A percentile compares a stretch with the other conserved stretches of the same genome.
These are phyloP conservation scores for Ochropleura leucogaster DNA, from an alignment of 2,888 invertebrate genomes.

Conservation along the genomic window DNA sequence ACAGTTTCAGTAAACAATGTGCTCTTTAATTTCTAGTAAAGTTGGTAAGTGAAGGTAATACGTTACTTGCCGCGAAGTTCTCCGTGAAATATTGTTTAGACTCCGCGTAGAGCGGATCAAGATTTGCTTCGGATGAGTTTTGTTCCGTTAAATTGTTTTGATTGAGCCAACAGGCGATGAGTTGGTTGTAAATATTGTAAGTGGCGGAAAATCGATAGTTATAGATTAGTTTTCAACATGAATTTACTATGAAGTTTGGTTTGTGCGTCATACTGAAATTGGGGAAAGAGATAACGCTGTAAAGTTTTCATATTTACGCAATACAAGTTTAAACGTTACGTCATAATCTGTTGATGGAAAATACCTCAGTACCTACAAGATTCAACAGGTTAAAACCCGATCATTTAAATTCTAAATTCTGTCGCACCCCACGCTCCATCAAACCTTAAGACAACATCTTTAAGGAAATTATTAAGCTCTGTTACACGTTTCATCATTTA, in stretches of 20 bases:
- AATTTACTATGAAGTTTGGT: constrained; percentile 39
- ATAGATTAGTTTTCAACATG: constrained; percentile 32
- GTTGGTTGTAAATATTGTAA: constrained; percentile 26
- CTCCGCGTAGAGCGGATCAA: constrained; percentile 46
- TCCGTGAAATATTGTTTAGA: constrained; percentile 62
- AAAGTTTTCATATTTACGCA: not conserved
- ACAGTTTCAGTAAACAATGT: constrained; percentile 74
- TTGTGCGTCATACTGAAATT: constrained; percentile 21
- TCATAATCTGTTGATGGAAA: not conserved
- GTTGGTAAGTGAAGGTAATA: constrained; percentile 69
- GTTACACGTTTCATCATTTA: constrained; percentile 24
- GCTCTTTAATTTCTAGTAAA: constrained; percentile 76
- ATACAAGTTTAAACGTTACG: not conserved
- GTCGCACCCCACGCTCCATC: not conserved
- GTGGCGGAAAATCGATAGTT: constrained; percentile 48
- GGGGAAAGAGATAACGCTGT: not conserved
- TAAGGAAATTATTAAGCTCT: constrained; percentile 40
- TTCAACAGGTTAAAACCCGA: constrained; percentile 15
- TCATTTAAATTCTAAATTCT: not conserved
- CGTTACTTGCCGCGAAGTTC: constrained; percentile 62
- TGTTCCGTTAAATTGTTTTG: constrained; percentile 51
- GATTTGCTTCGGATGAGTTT: constrained; percentile 46
- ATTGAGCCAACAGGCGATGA: constrained; percentile 31
- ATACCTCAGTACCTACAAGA: too few relatives aligned
- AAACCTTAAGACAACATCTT: constrained; percentile 14